Evolutionary conservation across 2,797 vertebrate genomes (phyloP), one percentile per base, ranked within the genome.

Genomic region (Eulemur rubriventer): DNA sequence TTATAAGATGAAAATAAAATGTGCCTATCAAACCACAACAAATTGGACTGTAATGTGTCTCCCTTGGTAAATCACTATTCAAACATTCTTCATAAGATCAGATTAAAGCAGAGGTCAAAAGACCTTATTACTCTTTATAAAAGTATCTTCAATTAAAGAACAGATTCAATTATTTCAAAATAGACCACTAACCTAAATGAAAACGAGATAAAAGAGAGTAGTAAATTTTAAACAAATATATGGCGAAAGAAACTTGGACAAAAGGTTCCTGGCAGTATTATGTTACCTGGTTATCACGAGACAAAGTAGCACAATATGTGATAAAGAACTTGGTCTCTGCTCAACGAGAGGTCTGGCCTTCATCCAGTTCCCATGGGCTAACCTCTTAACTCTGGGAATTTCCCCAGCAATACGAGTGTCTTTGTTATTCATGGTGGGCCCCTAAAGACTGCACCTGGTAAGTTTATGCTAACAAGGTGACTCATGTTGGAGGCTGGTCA

Each of bases 1-100:
- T 88, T 96, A 4, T 55, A 96, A 94, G 73, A 80, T 89, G 41
- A 92, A 97, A 98, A 96, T 94, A 96, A 97, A 94, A 69, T 92
- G 0, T 35, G 41, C 61, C 65, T 89, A 96, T 63, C 57, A 96
- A 94, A 94, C 67, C 33, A 94, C 73, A 95, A 94, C 76, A 96
- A 69, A 79, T 11, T 88, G 50, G 30, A 94, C 90, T 82, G 1
- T 75, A 96, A 95, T 82, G 16, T 88, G 72, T 85, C 55, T 96
- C 59, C 89, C 84, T 86, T 75, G 75, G 70, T 83, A 96, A 97
- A 94, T 80, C 78, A 96, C 52, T 92, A 93, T 43, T 81, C 76
- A 93, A 94, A 96, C 12, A 95, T 10, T 86, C 70, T 88, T 89
- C 59, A 38, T 75, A 96, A 96, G 72, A 92, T 70, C 52, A 87